Evolutionary conservation across 2,888 invertebrate genomes (phyloP).

Genomic region (Cataglyphis cursor): DNA sequence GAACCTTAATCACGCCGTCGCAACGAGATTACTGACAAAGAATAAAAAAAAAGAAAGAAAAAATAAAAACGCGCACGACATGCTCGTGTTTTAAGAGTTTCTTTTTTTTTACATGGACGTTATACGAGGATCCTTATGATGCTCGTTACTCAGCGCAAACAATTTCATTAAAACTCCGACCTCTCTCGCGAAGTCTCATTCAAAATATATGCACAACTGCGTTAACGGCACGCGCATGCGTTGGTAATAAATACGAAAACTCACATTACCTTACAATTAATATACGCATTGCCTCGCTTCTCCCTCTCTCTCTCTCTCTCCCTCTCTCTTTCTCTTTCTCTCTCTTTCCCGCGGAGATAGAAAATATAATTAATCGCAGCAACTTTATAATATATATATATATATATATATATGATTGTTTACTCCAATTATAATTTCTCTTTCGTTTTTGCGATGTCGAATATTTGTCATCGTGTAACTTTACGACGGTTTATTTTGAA

Average conservation of each 20-base stretch:
- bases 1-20: constrained; percentile 41
- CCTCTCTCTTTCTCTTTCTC: too few species aligned
- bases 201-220: constrained; percentile 47
- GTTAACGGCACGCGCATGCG: constrained; percentile 64
- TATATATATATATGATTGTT: not conserved
- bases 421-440: not conserved
- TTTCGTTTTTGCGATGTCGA: not conserved
- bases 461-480: constrained; percentile 3
- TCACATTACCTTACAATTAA: constrained; percentile 55
- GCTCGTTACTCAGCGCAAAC: constrained; percentile 68
- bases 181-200: constrained; percentile 50
- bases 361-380: constrained; percentile 23
- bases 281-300: not conserved
- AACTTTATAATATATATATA: not conserved
- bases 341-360: not conserved
- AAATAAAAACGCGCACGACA: constrained; percentile 23
- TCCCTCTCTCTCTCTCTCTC: too few species aligned
- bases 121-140: constrained; percentile 52
- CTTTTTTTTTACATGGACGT: constrained; percentile 41
- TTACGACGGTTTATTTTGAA: not conserved
- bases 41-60: constrained; percentile 17
- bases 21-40: constrained; percentile 45
- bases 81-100: constrained; percentile 7
- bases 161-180: constrained; percentile 71
- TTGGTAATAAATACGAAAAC: constrained; percentile 42